Conservation (phyloP, 2,888 invertebrate genomes). For the Drosophila mimica region DNA sequence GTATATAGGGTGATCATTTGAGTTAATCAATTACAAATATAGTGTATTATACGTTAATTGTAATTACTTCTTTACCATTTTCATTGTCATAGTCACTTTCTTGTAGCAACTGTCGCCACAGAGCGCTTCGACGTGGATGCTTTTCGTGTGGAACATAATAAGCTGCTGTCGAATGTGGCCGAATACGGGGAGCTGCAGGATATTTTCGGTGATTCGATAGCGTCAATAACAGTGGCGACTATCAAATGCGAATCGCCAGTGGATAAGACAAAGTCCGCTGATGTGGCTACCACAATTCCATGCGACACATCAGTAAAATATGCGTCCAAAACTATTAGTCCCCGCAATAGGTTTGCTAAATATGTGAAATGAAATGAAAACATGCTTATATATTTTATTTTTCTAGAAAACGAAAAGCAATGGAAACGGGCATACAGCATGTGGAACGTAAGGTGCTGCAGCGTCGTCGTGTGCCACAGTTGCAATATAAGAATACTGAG, state of each 20-base stretch:
- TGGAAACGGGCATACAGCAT: slow-evolving; percentile 56
- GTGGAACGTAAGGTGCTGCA: slow-evolving; percentile 61
- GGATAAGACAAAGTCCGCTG: not conserved
- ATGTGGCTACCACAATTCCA: slow-evolving; percentile 12
- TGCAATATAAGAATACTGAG: slow-evolving; percentile 77
- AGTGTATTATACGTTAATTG: not conserved
- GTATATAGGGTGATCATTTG: not conserved
- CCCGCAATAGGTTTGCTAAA: slow-evolving; percentile 32
- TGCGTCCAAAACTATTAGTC: not conserved
- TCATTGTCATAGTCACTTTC: not conserved
- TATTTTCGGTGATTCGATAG: not conserved
- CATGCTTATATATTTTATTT: not conserved
- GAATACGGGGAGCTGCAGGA: slow-evolving; percentile 10
- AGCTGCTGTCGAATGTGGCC: slow-evolving; percentile 27
- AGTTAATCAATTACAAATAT: not conserved
- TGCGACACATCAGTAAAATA: not conserved
- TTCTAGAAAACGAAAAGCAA: slow-evolving; percentile 74
- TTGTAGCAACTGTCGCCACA: slow-evolving; percentile 75
- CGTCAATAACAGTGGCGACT: not conserved
- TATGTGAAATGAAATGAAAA: not conserved
- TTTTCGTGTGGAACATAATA: slow-evolving; percentile 47
- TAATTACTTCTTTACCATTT: not conserved
- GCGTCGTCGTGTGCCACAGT: slow-evolving; percentile 48
- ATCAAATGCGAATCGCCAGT: not conserved
- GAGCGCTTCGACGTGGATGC: slow-evolving; percentile 59